Evolutionary conservation across 2,888 invertebrate genomes (phyloP), one percentile per base, ranked within the genome.

Genomic region (Zaprionus obscuricornis): DNA sequence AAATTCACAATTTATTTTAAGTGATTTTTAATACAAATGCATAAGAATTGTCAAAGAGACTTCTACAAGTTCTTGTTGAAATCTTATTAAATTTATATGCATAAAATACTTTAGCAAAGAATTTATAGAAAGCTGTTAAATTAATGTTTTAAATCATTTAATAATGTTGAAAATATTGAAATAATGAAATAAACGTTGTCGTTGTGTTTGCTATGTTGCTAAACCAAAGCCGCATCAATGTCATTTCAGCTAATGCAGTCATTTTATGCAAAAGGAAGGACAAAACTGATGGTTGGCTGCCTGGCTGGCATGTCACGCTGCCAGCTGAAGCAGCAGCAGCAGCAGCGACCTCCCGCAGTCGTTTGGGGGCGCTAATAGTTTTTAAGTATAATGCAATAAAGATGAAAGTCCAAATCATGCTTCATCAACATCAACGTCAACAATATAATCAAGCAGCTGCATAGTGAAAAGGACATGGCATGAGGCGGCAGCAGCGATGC

Each of bases 351-450:
- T 36, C 16, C 45, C 55, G 58, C 54, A 54, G 58, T 42, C 17
- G n/a, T n/a, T n/a, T n/a, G n/a, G n/a, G 16, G 77, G 57, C 74
- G 71, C 86, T 86, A 86, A 86, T 86, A 83, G 85, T 83, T 86
- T 78, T 84, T 81, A 86, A 83, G 85, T 76, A 81, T 84, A 84
- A 86, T 86, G 82, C 86, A 82, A 86, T 86, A 86, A 83, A 75
- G 70, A 78, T 74, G 81, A 86, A 85, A 86, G 79, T 75, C 83
- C 77, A 77, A 85, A 86, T 83, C 84, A 78, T 74, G 77, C 81
- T 74, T 79, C 74, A 82, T 84, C 83, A 86, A 86, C 83, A 67
- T 83, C 86, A 83, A 72, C 77, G 85, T 81, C 83, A 86, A 78
- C 76, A 81, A 76, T 83, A 83, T 85, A 82, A 79, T 83, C 86